phyloP scores from a whole-genome alignment of 2,888 invertebrate genomes.

The Ctenicera cuprea region DNA sequence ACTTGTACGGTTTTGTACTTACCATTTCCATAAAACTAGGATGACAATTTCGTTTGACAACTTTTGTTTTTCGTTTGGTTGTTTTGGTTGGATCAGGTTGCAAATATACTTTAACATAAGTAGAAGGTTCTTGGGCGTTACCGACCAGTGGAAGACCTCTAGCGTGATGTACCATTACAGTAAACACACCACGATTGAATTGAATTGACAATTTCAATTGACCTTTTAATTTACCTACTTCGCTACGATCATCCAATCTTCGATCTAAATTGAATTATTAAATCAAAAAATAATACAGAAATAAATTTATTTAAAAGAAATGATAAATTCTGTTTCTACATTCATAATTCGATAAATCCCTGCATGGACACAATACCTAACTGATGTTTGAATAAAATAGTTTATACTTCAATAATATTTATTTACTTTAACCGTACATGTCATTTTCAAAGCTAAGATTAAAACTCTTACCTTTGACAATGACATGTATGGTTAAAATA shows the following conservation, averaged over 20 bases:
- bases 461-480: too few relatives aligned
- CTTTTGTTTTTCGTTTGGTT: constrained; percentile 97
- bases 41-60: constrained; percentile 92
- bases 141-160: constrained; percentile 88
- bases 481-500: too few relatives aligned
- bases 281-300: background rate
- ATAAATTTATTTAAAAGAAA: background rate
- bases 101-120: constrained; percentile 94
- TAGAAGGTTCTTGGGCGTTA: constrained; percentile 89
- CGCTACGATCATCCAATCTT: constrained; percentile 58
- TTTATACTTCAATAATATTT: too few relatives aligned
- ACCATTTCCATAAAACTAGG: constrained; percentile 99
- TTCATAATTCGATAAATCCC: too few relatives aligned
- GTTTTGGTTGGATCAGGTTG: constrained; percentile 93
- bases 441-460: too few relatives aligned
- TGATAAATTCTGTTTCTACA: too few relatives aligned
- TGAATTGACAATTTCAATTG: constrained; percentile 87
- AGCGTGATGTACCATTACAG: constrained; percentile 93
- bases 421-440: too few relatives aligned
- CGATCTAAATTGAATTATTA: constrained; percentile 60
- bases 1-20: too few relatives aligned
- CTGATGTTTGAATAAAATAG: too few relatives aligned
- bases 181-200: constrained; percentile 83
- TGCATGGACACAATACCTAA: too few relatives aligned
- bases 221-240: constrained; percentile 76